These are phyloP conservation scores for Gopherus flavomarginatus DNA, from an alignment of 2,113 vertebrate genomes.

Conservation along the genomic window DNA sequence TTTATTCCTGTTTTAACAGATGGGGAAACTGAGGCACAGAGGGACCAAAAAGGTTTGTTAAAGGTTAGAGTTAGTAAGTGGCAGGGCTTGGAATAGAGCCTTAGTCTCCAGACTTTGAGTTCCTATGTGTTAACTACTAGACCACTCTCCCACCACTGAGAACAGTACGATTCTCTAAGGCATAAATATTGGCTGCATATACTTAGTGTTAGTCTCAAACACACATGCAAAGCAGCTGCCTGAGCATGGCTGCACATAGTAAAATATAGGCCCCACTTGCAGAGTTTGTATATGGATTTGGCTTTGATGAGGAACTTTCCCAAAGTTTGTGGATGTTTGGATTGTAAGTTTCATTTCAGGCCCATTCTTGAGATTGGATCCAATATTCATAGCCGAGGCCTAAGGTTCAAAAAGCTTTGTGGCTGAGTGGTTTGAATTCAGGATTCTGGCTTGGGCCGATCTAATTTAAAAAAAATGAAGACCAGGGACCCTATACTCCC, in stretches of 20 bases:
- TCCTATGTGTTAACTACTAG: conserved; percentile 55
- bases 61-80: background rate
- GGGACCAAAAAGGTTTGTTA: conserved; percentile 44
- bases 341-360: background rate
- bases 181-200: conserved; percentile 47
- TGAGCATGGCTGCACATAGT: background rate
- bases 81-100: background rate
- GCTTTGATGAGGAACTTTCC: background rate
- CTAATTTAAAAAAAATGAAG: background rate
- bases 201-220: background rate
- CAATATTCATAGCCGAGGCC: background rate
- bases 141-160: conserved; percentile 34
- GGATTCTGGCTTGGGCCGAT: background rate
- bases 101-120: conserved; percentile 38
- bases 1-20: conserved; percentile 31
- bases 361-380: background rate
- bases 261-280: background rate
- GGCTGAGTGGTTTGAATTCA: background rate
- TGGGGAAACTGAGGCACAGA: conserved; percentile 66
- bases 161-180: conserved; percentile 3
- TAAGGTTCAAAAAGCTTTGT: background rate
- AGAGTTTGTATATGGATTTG: background rate
- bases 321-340: background rate
- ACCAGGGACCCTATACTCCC: accelerated
- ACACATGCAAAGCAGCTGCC: conserved; percentile 16